phyloP scores from a whole-genome alignment of 2,888 invertebrate species.

The Dorcus parallelipipedus region DNA sequence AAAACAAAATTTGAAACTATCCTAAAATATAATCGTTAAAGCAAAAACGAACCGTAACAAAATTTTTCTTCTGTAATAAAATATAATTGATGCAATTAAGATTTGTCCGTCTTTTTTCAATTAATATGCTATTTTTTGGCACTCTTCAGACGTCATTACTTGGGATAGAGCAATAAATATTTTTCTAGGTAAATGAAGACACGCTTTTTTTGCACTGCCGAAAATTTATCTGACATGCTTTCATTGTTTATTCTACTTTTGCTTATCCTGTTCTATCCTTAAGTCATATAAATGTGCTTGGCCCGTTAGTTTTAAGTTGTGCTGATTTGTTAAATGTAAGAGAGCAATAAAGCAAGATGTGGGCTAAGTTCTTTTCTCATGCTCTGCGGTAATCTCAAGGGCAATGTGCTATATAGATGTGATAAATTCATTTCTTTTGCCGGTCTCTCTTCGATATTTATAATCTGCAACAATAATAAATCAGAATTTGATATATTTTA shows the following conservation, averaged over 20 bases:
- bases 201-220: neutral
- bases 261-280: slow-evolving; percentile 34
- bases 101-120: too few relatives aligned
- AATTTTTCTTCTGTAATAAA: too few relatives aligned
- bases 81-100: too few relatives aligned
- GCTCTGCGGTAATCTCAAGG: slow-evolving; percentile 54
- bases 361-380: slow-evolving; percentile 73
- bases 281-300: slow-evolving; percentile 55
- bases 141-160: too few relatives aligned
- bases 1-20: too few relatives aligned
- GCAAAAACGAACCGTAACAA: too few relatives aligned
- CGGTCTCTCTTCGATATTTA: too few relatives aligned
- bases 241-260: neutral
- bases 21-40: too few relatives aligned
- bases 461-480: too few relatives aligned
- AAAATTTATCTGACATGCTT: neutral
- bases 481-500: too few relatives aligned
- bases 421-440: slow-evolving; percentile 50
- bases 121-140: too few relatives aligned
- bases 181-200: neutral
- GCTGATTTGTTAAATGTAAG: slow-evolving; percentile 82
- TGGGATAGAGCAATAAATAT: neutral
- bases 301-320: slow-evolving; percentile 58
- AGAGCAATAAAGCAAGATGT: slow-evolving; percentile 78
- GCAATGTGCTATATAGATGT: slow-evolving; percentile 57